Evolutionary conservation across 1,140 invertebrate species (phyloP), one percentile per base, ranked within the genome.

Genomic region (Pteromalus puparum): DNA sequence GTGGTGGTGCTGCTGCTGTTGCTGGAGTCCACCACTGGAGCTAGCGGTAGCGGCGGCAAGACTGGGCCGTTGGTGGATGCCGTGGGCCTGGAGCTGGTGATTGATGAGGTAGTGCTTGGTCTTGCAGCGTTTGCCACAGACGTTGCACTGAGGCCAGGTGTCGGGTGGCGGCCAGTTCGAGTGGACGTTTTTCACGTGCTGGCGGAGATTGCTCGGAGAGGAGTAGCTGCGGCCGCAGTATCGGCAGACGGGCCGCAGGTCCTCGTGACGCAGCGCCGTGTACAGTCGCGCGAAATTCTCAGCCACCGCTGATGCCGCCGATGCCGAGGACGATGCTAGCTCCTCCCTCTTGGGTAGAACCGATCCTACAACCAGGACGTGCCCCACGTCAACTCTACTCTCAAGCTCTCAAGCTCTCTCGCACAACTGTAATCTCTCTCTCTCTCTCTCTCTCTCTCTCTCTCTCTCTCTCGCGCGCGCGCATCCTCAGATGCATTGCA

Each of bases 31-130:
- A n/a, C n/a, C n/a, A n/a, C n/a, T n/a, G n/a, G n/a, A n/a, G n/a
- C n/a, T n/a, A n/a, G n/a, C n/a, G n/a, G n/a, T n/a, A n/a, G n/a
- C 30, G 4, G n/a, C 6, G 15, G 53, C 81, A 48, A 92, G 84
- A 78, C 86, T 91, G 15, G 91, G 93, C 82, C 94, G 90, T 90
- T 96, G 95, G 85, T 95, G 94, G 82, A 96, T 95, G 42, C 95
- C 95, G 91, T 96, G 96, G 42, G 95, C 95, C 92, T 96, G 95
- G 61, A 96, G 94, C 90, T 96, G 95, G 91, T 96, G 96, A 92
- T 96, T 96, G 92, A 96, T 96, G 89, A 96, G 94, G 90, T 96
- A 96, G 91, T 96, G 95, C 91, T 96, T 96, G 87, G 95, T 96
- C 93, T 96, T 96, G 93, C 95, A 96, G 85, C 95, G 95, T 92